These are phyloP conservation scores for Lomographa bimaculata DNA, from an alignment of 2,888 invertebrate genomes.

Conservation along the genomic window DNA sequence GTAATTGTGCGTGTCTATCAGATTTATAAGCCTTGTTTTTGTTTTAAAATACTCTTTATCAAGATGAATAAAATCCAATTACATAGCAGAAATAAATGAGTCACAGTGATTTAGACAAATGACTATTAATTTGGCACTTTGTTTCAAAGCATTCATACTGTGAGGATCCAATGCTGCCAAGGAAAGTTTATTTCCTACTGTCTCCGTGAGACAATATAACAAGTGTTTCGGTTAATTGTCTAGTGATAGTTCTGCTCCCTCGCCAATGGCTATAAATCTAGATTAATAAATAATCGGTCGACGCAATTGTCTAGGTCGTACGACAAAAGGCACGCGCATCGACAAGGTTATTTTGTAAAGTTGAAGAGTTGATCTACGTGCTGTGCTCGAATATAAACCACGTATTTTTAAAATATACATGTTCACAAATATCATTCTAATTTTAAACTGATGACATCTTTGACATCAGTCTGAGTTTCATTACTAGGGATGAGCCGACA, in stretches of 20 bases:
- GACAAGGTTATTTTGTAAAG: slow-evolving; percentile 49
- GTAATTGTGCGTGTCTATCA: neutral
- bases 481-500: too few species aligned
- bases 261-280: slow-evolving; percentile 72
- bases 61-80: slow-evolving; percentile 5
- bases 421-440: slow-evolving; percentile 6
- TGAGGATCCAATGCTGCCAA: slow-evolving; percentile 54
- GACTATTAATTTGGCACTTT: slow-evolving; percentile 61
- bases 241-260: slow-evolving; percentile 51
- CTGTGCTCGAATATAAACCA: slow-evolving; percentile 30
- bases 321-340: slow-evolving; percentile 38
- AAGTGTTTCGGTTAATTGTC: slow-evolving; percentile 66
- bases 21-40: slow-evolving; percentile 8
- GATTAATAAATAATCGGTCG: slow-evolving; percentile 69
- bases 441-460: slow-evolving; percentile 4
- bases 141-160: slow-evolving; percentile 45
- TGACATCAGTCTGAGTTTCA: neutral
- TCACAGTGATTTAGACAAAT: slow-evolving; percentile 37
- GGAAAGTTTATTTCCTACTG: slow-evolving; percentile 63
- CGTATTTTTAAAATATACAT: slow-evolving; percentile 18
- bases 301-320: slow-evolving; percentile 45
- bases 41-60: neutral
- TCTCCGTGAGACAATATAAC: slow-evolving; percentile 63
- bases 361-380: too few species aligned
- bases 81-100: slow-evolving; percentile 17